phyloP scores from a whole-genome alignment of 2,888 invertebrate species.

The Tinea pellionella region DNA sequence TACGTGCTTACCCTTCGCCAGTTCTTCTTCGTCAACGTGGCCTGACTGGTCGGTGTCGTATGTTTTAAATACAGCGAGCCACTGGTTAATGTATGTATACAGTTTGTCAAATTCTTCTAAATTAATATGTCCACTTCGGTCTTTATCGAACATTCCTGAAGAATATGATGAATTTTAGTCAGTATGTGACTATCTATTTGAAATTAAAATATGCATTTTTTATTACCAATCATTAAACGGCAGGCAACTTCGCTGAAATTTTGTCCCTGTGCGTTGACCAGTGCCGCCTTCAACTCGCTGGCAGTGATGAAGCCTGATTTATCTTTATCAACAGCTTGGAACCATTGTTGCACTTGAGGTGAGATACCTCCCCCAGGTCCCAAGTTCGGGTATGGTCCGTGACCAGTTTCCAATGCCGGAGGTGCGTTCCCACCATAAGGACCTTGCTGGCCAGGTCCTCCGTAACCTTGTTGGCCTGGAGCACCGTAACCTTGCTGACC shows the following conservation, averaged over 20 bases:
- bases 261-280: slow-evolving; percentile 88
- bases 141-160: slow-evolving; percentile 89
- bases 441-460: slow-evolving; percentile 3
- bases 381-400: slow-evolving; percentile 58
- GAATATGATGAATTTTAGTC: slow-evolving; percentile 18
- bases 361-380: slow-evolving; percentile 65
- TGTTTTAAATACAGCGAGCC: slow-evolving; percentile 85
- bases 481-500: slow-evolving; percentile 23
- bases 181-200: neutral
- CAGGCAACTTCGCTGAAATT: slow-evolving; percentile 86
- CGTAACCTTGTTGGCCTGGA: slow-evolving; percentile 22
- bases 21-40: slow-evolving; percentile 82
- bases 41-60: slow-evolving; percentile 90
- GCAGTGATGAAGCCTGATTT: slow-evolving; percentile 85
- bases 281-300: slow-evolving; percentile 79
- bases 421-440: neutral
- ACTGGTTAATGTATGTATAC: slow-evolving; percentile 89
- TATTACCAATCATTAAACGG: slow-evolving; percentile 84
- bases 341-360: slow-evolving; percentile 88
- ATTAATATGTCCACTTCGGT: slow-evolving; percentile 86
- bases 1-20: slow-evolving; percentile 74
- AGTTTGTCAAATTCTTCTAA: slow-evolving; percentile 86
- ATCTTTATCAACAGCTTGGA: slow-evolving; percentile 84
- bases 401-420: slow-evolving; percentile 50
- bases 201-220: too few relatives aligned